phyloP scores from a whole-genome alignment of 2,113 vertebrate genomes.

The Fregata magnificens region DNA sequence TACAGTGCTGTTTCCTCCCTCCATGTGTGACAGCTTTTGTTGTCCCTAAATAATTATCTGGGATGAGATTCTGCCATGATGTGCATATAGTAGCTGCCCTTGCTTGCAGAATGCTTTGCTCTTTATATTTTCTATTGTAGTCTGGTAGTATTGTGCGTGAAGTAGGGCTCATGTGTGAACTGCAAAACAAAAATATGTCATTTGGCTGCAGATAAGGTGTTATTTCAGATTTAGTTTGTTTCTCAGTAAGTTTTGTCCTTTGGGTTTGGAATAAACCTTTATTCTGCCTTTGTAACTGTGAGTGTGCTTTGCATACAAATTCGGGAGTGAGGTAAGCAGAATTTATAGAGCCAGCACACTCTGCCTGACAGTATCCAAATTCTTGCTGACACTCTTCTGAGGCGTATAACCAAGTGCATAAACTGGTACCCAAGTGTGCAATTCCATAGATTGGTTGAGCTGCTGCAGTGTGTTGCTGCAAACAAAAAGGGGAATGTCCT shows the following conservation, averaged over 20 bases:
- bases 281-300: not conserved
- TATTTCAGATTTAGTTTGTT: not conserved
- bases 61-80: not conserved
- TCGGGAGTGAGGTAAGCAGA: not conserved
- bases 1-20: not conserved
- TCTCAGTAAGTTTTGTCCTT: not conserved
- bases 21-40: not conserved
- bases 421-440: not conserved
- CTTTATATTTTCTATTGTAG: not conserved
- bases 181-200: not conserved
- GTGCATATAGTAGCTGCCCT: not conserved
- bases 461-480: not conserved
- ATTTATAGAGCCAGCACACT: not conserved
- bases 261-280: not conserved
- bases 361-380: not conserved
- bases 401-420: not conserved
- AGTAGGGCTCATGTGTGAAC: not conserved
- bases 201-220: not conserved
- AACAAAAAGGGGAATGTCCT: not conserved
- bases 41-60: not conserved
- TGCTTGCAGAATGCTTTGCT: not conserved
- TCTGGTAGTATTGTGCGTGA: not conserved
- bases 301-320: not conserved
- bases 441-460: not conserved
- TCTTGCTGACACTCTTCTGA: not conserved